Base-by-base conservation (phyloP, 1,140 invertebrate species). In the Eulimnadia texana region DNA sequence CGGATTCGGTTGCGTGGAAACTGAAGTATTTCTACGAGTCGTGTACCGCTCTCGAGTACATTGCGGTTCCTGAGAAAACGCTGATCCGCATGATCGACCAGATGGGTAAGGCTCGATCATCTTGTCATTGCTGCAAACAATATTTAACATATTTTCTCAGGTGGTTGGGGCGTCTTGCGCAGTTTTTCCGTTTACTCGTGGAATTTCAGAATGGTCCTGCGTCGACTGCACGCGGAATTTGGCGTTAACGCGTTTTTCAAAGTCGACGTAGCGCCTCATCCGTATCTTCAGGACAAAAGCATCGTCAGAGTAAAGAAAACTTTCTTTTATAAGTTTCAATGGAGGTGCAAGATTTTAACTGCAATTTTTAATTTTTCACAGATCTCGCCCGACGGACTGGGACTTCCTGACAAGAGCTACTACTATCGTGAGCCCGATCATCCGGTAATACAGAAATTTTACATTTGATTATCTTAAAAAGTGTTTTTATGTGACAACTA, bases 81-180 rank as follows among this genome's bases (percentile, higher is more conserved):
- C 64, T 66, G n/a, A 57, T 60, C 20, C 58, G 62, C 50, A 49
- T 60, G 11, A 64, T 68, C 59, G 63, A 66, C 33, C 64, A 67
- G 55, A 64, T 67, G 29, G 66, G 66, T 47, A 63, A 27, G 64
- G 62, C 60, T 51, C n/a, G n/a, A n/a, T n/a, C n/a, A n/a, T n/a
- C n/a, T n/a, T n/a, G n/a, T n/a, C n/a, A n/a, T n/a, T n/a, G n/a
- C n/a, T n/a, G n/a, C n/a, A n/a, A n/a, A n/a, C n/a, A n/a, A n/a
- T n/a, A n/a, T n/a, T n/a, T n/a, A n/a, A n/a, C n/a, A n/a, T n/a
- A n/a, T n/a, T 49, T 57, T 69, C 72, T 13, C 67, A 79, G 78
- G 76, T 27, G 77, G 78, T 24, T 79, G 78, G 78, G 67, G 74
- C 52, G 72, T 79, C 3, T 64, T 78, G 51, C 66, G 73, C 69